These are phyloP conservation scores for Dinoponera quadriceps DNA, from an alignment of 1,140 invertebrate genomes.

Conservation along the genomic window DNA sequence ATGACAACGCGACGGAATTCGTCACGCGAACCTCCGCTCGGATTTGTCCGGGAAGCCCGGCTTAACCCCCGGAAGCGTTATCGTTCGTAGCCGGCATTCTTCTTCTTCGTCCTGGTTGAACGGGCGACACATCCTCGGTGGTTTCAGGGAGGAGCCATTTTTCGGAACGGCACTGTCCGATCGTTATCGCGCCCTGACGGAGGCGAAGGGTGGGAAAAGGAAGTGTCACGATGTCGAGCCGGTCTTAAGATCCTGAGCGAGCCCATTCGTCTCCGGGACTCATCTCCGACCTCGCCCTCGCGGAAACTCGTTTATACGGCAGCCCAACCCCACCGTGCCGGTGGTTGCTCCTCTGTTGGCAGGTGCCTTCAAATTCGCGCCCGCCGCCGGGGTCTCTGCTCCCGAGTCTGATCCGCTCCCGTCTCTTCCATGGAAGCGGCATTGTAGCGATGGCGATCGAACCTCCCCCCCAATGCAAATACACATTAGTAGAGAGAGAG, in stretches of 20 bases:
- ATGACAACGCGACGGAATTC: not conserved
- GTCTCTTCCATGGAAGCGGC: not conserved
- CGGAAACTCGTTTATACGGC: constrained; percentile 63
- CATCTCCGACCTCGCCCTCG: constrained; percentile 41
- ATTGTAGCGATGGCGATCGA: not conserved
- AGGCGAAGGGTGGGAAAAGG: not conserved
- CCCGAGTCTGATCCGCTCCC: constrained; percentile 38
- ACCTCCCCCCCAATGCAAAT: not conserved
- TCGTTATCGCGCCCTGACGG: constrained; percentile 50
- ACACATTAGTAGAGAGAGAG: constrained; percentile 3
- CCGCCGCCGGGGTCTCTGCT: constrained; percentile 38
- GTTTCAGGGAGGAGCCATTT: constrained; percentile 34
- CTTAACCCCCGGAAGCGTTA: constrained; percentile 30
- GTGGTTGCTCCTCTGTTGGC: constrained; percentile 41
- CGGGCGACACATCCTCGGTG: not conserved
- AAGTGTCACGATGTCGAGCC: constrained; percentile 43
- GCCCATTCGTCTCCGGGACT: constrained; percentile 50
- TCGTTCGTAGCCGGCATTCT: constrained; percentile 27
- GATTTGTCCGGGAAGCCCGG: constrained; percentile 16
- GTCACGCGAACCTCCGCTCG: not conserved
- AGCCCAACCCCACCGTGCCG: constrained; percentile 21
- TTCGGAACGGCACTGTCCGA: constrained; percentile 15
- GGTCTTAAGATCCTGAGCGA: constrained; percentile 57
- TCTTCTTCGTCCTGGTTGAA: constrained; percentile 1
- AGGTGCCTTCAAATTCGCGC: constrained; percentile 40